These are phyloP conservation scores for Sminthurides aquaticus DNA, from an alignment of 2,888 invertebrate genomes.

Conservation along the genomic window DNA sequence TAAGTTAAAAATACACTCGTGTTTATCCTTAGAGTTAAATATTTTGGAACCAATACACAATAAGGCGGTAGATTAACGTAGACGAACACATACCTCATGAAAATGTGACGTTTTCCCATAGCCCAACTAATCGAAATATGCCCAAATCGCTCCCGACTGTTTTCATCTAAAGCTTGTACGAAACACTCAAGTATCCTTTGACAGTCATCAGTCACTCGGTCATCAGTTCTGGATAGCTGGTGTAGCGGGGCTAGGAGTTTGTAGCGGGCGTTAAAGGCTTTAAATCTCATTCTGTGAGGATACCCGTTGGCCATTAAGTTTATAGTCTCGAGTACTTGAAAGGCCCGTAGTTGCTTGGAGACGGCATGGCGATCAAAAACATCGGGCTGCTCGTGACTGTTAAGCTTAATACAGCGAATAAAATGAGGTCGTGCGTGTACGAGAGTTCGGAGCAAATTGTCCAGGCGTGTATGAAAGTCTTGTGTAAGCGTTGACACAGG, in stretches of 20 bases:
- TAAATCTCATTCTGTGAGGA: conserved; percentile 90
- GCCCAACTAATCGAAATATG: conserved; percentile 76
- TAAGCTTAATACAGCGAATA: conserved; percentile 84
- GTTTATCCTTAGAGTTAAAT: neutral
- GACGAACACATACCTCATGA: conserved; percentile 54
- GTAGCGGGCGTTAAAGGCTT: conserved; percentile 80
- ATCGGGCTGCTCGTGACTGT: conserved; percentile 70
- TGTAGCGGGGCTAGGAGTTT: conserved; percentile 74
- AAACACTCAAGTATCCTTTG: conserved; percentile 66
- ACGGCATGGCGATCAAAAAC: conserved; percentile 76
- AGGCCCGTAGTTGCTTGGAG: conserved; percentile 77
- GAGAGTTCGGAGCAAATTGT: conserved; percentile 80
- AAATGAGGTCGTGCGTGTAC: conserved; percentile 92
- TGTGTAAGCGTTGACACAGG: conserved; percentile 83
- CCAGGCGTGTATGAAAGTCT: conserved; percentile 88
- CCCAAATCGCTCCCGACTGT: conserved; percentile 34
- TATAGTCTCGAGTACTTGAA: conserved; percentile 87
- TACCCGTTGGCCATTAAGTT: conserved; percentile 75
- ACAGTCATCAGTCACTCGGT: conserved; percentile 60
- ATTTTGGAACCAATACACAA: neutral
- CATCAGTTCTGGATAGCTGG: conserved; percentile 46
- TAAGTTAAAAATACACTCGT: conserved; percentile 27
- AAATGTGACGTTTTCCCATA: conserved; percentile 84
- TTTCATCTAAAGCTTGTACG: conserved; percentile 51
- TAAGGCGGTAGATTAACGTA: conserved; percentile 1